Conservation (phyloP, 2,797 vertebrate species). For the Perodicticus potto region DNA sequence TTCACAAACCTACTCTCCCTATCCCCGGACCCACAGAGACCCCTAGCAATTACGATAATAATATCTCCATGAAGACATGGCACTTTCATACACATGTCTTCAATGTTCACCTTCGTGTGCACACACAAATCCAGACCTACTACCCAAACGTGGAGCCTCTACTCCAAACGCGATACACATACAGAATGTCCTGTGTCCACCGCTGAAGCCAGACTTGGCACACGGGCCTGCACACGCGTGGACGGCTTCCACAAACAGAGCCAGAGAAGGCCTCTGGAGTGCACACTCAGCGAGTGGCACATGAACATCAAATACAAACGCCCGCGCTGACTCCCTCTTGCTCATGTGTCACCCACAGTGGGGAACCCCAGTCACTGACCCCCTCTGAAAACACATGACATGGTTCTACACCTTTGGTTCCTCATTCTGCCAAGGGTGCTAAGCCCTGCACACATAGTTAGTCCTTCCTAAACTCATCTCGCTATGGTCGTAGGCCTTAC, state of each 20-base stretch:
- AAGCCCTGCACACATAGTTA: not conserved
- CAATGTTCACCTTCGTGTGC: not conserved
- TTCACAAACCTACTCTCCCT: not conserved
- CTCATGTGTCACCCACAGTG: not conserved
- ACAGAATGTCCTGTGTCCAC: not conserved
- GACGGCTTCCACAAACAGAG: not conserved
- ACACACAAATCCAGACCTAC: not conserved
- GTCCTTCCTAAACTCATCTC: slow-evolving; percentile 29
- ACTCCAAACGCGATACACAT: not conserved
- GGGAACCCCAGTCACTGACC: not conserved
- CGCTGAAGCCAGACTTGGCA: not conserved
- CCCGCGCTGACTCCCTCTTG: not conserved
- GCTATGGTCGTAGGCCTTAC: not conserved
- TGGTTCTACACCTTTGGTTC: not conserved
- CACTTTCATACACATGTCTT: slow-evolving; percentile 29
- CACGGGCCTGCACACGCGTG: not conserved
- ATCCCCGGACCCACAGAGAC: not conserved
- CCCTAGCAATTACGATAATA: not conserved
- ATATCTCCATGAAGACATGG: not conserved
- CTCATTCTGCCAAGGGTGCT: not conserved
- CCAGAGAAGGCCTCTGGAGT: not conserved
- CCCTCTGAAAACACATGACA: not conserved
- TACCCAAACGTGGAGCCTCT: not conserved
- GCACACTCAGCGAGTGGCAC: not conserved
- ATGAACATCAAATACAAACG: not conserved